These are phyloP conservation scores for Eurosta solidaginis DNA, from an alignment of 1,140 invertebrate species.

Conservation along the genomic window DNA sequence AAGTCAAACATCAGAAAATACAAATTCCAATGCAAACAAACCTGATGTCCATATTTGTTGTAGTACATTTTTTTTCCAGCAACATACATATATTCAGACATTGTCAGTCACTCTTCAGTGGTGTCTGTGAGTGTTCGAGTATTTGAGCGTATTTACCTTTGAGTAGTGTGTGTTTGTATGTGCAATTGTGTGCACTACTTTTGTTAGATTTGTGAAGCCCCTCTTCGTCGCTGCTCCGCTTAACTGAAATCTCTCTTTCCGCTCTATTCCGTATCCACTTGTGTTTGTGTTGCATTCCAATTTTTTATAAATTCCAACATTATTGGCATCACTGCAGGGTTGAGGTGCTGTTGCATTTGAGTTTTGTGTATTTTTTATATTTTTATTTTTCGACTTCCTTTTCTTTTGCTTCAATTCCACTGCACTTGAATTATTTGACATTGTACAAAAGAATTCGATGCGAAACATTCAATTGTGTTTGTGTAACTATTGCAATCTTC, in stretches of 20 bases:
- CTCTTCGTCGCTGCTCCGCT: not conserved
- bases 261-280: no score
- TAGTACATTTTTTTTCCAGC: not conserved
- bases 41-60: not conserved
- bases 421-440: not conserved
- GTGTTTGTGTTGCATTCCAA: conserved; percentile 13
- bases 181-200: not conserved
- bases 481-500: not conserved
- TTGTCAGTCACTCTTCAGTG: no score
- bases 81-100: not conserved
- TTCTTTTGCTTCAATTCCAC: not conserved
- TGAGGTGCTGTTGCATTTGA: not conserved
- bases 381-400: not conserved
- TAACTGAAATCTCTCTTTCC: no score
- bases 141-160: not conserved
- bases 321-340: not conserved
- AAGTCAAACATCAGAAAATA: conserved; percentile 26
- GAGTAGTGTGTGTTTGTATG: not conserved
- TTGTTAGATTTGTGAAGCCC: not conserved
- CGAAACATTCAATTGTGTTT: not conserved
- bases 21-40: conserved; percentile 28
- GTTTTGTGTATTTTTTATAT: not conserved
- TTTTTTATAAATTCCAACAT: conserved; percentile 25
- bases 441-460: not conserved
- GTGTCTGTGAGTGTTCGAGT: not conserved